Base-by-base conservation (phyloP, 1,140 invertebrate genomes). In the Rhopalosiphum maidis region DNA sequence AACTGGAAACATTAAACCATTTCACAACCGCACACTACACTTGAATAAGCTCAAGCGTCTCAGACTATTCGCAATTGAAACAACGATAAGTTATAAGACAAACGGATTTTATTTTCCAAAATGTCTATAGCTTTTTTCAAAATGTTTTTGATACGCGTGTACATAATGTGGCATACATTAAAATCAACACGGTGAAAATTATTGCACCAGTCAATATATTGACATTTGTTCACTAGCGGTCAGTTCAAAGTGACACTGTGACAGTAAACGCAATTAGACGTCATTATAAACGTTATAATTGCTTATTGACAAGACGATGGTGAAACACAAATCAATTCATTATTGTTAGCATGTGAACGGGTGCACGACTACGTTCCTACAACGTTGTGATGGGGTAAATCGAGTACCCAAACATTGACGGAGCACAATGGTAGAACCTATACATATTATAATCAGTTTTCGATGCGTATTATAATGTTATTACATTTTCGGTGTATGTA, bases 311-410 rank as follows among this genome's bases (percentile, higher is more conserved):
- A 46, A 25, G 41, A 43, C 23, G 23, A 86, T 15, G 11, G 83
- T 86, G 83, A 30, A 86, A 86, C 23, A 30, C 83, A 43, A 86
- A 86, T 86, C 41, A 43, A 86, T 86, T 43, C 60, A n/a, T 77
- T n/a, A 77, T 77, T 77, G 60, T 77, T n/a, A n/a, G 4, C 60
- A 77, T n/a, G 4, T n/a, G 60, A 68, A 68, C n/a, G 60, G 60
- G 5, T n/a, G 15, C 4, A 77, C 60, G n/a, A 68, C 60, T 68
- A 18, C 30, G 30, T 77, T 68, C 21, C 60, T n/a, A 22, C 18
- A 18, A 5, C 60, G 60, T 77, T 77, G 11, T 77, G 11, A 77
- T 77, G n/a, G 60, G n/a, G 60, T 77, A n/a, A n/a, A 77, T 77
- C 1, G 60, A 77, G 30, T n/a, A n/a, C 60, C 60, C 60, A 77